Conservation (phyloP, 2,113 vertebrate species). For the Tonatia bakeri region DNA sequence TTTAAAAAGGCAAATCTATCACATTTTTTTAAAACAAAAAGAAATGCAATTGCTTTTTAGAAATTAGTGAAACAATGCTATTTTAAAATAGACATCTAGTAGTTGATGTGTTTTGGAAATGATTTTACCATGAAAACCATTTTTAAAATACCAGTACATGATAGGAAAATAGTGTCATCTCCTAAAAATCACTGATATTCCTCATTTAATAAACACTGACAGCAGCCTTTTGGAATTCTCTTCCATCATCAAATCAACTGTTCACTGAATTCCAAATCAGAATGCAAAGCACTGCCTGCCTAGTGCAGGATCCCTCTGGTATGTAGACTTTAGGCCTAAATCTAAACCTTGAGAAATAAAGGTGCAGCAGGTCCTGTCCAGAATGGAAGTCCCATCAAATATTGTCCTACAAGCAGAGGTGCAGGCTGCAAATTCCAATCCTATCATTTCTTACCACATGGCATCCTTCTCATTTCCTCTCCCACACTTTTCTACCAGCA, state of each 20-base stretch:
- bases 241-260: background rate
- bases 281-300: background rate
- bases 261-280: background rate
- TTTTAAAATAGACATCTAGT: conserved; percentile 5
- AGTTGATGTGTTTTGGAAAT: background rate
- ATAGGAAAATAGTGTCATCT: conserved; percentile 23
- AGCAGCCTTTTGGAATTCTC: background rate
- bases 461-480: background rate
- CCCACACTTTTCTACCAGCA: background rate
- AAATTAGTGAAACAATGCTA: background rate
- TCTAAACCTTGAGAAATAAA: background rate
- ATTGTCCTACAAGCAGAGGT: background rate
- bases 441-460: background rate
- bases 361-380: background rate
- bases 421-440: background rate
- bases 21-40: background rate
- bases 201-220: background rate
- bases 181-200: background rate
- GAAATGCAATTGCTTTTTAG: background rate
- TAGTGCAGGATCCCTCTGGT: background rate
- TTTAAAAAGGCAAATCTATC: background rate
- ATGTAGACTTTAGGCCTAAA: background rate
- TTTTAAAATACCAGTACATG: background rate
- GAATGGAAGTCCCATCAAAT: background rate
- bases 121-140: background rate